Conservation (phyloP, 2,797 vertebrate species). For the Hippocampus kuda region DNA sequence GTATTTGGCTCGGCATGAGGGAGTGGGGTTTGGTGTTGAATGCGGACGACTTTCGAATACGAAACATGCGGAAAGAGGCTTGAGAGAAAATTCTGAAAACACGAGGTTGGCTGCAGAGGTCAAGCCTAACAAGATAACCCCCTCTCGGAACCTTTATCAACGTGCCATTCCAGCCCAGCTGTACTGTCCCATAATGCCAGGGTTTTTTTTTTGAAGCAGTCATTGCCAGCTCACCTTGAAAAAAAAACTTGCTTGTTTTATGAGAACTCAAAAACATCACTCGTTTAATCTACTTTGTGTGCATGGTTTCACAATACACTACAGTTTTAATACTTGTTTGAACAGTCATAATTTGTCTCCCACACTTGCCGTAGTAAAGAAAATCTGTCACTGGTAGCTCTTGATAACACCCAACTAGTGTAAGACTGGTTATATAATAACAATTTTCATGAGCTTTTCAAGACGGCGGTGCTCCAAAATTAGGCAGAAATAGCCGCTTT, state of each 20-base stretch:
- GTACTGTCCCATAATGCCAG: background rate
- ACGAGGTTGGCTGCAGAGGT: conserved; percentile 36
- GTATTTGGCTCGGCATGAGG: conserved; percentile 39
- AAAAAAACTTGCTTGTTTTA: background rate
- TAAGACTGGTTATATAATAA: background rate
- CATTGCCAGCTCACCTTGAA: background rate
- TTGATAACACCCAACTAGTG: background rate
- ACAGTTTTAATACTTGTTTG: no score
- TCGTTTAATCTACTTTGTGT: background rate
- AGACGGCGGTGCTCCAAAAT: background rate
- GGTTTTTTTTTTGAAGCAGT: background rate
- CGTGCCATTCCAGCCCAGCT: conserved; percentile 47
- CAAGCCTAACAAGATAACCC: conserved; percentile 3
- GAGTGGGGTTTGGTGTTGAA: conserved; percentile 16
- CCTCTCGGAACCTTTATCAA: conserved; percentile 24
- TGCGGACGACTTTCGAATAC: conserved; percentile 23
- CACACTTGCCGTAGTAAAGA: background rate
- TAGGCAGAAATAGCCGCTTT: background rate
- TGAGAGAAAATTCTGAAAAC: conserved; percentile 21
- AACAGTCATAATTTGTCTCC: background rate
- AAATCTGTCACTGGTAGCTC: background rate
- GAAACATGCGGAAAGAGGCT: conserved; percentile 4
- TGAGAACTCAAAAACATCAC: background rate
- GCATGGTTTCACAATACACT: background rate
- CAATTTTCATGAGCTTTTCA: background rate